These are phyloP conservation scores for Sphecodes monilicornis DNA, from an alignment of 2,888 invertebrate species.

Conservation along the genomic window DNA sequence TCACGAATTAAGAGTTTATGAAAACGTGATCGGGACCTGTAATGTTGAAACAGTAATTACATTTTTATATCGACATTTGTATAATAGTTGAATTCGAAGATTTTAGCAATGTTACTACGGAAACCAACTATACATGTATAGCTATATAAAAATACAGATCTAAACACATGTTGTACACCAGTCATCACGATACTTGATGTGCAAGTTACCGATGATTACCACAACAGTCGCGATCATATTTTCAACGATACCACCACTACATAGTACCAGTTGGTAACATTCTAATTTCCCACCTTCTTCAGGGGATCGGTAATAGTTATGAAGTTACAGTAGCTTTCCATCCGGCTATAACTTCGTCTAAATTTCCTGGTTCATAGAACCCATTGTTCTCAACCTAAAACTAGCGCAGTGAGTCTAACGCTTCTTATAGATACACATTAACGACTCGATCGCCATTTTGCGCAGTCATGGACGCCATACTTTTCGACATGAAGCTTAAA, in stretches of 20 bases:
- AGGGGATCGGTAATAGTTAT: constrained; percentile 36
- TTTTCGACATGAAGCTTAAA: not conserved
- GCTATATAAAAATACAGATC: not conserved
- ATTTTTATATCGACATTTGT: not conserved
- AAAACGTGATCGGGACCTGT: not conserved
- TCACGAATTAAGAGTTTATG: not conserved
- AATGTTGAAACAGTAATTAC: not conserved
- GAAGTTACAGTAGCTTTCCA: constrained; percentile 43
- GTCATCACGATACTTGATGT: not conserved
- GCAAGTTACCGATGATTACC: not conserved
- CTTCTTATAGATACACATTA: too few relatives aligned
- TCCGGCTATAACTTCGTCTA: constrained; percentile 49
- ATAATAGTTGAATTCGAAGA: not conserved
- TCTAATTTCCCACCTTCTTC: constrained; percentile 36
- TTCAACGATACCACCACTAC: not conserved
- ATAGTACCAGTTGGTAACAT: not conserved
- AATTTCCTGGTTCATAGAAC: constrained; percentile 59
- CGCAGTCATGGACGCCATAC: not conserved
- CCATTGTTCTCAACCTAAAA: constrained; percentile 37
- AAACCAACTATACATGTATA: not conserved
- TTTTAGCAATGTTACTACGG: not conserved
- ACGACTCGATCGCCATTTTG: not conserved
- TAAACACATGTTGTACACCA: not conserved
- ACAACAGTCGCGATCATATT: not conserved
- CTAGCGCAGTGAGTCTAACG: constrained; percentile 15